Conservation (phyloP, 1,140 invertebrate genomes). For the Zaprionus lachaisei region DNA sequence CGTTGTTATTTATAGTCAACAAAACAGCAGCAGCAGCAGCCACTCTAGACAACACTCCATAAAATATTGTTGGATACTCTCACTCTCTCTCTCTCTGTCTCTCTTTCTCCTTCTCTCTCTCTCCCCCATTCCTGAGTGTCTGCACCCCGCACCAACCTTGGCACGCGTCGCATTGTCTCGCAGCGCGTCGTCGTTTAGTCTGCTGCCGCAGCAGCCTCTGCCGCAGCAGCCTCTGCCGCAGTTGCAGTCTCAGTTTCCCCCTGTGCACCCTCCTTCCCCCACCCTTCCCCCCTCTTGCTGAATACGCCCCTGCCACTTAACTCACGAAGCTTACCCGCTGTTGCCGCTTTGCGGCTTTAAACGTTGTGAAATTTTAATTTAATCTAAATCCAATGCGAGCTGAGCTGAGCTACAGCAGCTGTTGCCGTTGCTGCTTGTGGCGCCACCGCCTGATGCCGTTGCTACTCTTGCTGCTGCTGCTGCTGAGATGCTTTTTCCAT, state of each 20-base stretch:
- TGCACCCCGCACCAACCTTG: slow-evolving; percentile 12
- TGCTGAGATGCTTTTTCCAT: slow-evolving; percentile 67
- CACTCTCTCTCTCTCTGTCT: background rate
- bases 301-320: background rate
- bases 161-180: slow-evolving; percentile 60
- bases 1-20: slow-evolving; percentile 82
- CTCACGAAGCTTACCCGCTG: background rate
- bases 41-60: slow-evolving; percentile 79
- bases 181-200: slow-evolving; percentile 51
- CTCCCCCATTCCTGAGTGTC: background rate
- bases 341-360: slow-evolving; percentile 7
- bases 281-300: slow-evolving; percentile 21
- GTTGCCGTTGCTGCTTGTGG: slow-evolving; percentile 1
- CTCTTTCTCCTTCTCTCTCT: too few relatives aligned
- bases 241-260: background rate
- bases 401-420: background rate
- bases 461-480: background rate
- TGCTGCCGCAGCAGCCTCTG: slow-evolving; percentile 15
- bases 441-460: background rate
- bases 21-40: slow-evolving; percentile 44
- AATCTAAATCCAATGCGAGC: background rate
- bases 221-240: background rate
- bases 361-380: background rate
- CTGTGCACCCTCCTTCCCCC: slow-evolving; percentile 22
- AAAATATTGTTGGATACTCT: slow-evolving; percentile 63